Evolutionary conservation across 2,797 vertebrate genomes (phyloP).

Genomic region (Channallabes apus): DNA sequence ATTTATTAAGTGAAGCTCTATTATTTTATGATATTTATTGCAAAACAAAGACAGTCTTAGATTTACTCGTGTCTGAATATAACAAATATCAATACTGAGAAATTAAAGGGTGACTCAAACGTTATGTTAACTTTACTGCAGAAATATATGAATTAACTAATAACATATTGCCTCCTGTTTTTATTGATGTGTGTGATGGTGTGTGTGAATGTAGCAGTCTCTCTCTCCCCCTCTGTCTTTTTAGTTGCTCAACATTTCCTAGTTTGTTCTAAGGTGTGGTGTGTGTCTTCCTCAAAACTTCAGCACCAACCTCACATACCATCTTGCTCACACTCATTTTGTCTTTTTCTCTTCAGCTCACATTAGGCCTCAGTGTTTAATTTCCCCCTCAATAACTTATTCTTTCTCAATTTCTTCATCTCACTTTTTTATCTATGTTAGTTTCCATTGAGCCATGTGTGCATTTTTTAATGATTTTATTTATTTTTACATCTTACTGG

Average conservation of each 20-base stretch:
- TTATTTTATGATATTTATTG: constrained; percentile 99
- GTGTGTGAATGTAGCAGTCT: not conserved
- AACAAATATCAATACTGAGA: constrained; percentile 98
- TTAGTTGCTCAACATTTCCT: not conserved
- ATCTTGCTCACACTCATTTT: not conserved
- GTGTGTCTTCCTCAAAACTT: not conserved
- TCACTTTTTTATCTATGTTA: not conserved
- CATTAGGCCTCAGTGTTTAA: not conserved
- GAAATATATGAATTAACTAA: constrained; percentile 99
- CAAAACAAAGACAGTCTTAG: constrained; percentile 90
- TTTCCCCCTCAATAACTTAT: not conserved
- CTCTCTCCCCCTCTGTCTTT: not conserved
- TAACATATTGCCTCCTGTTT: constrained; percentile 71
- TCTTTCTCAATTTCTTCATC: not conserved
- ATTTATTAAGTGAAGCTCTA: constrained; percentile 99
- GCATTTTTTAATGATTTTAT: constrained; percentile 14
- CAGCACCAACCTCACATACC: too few species aligned
- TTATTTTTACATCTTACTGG: constrained; percentile 51
- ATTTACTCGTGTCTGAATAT: constrained; percentile 99
- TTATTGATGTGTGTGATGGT: constrained; percentile 49
- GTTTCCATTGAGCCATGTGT: constrained; percentile 6
- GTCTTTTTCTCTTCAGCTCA: not conserved
- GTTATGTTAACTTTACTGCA: constrained; percentile 99
- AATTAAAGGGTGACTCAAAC: constrained; percentile 91
- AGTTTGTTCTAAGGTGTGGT: not conserved